These are phyloP conservation scores for Stratiomys singularior DNA, from an alignment of 2,888 invertebrate species.

Conservation along the genomic window DNA sequence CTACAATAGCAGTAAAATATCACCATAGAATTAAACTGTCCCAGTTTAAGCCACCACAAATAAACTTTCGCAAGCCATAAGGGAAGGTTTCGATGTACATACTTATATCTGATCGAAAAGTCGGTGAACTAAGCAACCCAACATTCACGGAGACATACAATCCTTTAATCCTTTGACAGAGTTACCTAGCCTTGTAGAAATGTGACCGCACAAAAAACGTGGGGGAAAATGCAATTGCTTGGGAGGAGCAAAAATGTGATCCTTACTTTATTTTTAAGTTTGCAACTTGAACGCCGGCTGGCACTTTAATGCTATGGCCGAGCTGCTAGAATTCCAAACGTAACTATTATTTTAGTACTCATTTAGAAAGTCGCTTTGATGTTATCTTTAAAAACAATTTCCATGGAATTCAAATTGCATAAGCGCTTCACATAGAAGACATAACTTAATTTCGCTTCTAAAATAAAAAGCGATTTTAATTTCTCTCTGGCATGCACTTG, in stretches of 20 bases:
- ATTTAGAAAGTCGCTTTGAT: neutral
- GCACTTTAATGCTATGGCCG: too few relatives aligned
- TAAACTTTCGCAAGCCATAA: slow-evolving; percentile 30
- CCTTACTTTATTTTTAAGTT: too few relatives aligned
- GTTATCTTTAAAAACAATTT: slow-evolving; percentile 7
- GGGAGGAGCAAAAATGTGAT: neutral
- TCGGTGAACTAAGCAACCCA: neutral
- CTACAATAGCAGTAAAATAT: slow-evolving; percentile 18
- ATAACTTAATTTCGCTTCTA: slow-evolving; percentile 33
- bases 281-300: too few relatives aligned
- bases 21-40: slow-evolving; percentile 23
- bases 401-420: slow-evolving; percentile 18
- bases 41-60: slow-evolving; percentile 31
- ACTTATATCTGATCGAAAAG: slow-evolving; percentile 24
- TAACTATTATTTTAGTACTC: neutral
- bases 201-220: too few relatives aligned
- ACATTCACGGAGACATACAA: slow-evolving; percentile 8
- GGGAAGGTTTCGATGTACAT: neutral
- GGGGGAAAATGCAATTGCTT: neutral
- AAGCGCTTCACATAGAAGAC: slow-evolving; percentile 24
- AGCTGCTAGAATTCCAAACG: neutral
- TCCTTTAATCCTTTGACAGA: neutral
- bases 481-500: slow-evolving; percentile 35
- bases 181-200: neutral
- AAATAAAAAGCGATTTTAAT: slow-evolving; percentile 33